phyloP scores from a whole-genome alignment of 2,888 invertebrate species.

The Globia sparganii region DNA sequence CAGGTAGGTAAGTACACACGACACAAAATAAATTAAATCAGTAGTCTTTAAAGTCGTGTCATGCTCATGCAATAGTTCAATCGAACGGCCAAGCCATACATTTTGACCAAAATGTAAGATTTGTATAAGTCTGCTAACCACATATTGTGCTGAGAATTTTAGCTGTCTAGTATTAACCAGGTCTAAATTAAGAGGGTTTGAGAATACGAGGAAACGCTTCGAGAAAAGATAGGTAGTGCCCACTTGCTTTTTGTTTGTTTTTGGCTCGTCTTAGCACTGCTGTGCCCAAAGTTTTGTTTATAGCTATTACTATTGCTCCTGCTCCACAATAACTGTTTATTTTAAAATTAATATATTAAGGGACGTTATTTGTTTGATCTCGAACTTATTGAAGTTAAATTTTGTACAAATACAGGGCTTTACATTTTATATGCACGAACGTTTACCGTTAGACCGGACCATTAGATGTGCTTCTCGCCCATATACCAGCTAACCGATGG shows the following conservation, averaged over 20 bases:
- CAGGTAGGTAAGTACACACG: too few species aligned
- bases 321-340: not conserved
- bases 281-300: not conserved
- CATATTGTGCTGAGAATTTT: too few species aligned
- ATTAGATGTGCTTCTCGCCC: conserved; percentile 11
- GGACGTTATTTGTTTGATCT: not conserved
- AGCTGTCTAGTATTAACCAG: too few species aligned
- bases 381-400: not conserved
- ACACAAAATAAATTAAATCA: too few species aligned
- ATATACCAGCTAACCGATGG: conserved; percentile 50
- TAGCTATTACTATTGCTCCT: not conserved
- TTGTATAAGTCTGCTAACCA: too few species aligned
- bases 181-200: too few species aligned
- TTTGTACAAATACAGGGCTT: not conserved
- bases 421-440: not conserved
- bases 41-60: too few species aligned
- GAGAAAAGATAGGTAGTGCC: not conserved
- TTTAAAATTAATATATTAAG: not conserved
- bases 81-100: too few species aligned
- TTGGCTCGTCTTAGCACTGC: too few species aligned
- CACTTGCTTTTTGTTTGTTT: too few species aligned
- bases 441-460: conserved; percentile 5
- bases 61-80: too few species aligned
- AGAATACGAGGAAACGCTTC: not conserved
- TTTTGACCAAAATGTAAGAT: too few species aligned